Conservation (phyloP, 2,888 invertebrate species). For the Cremastinae sp. region DNA sequence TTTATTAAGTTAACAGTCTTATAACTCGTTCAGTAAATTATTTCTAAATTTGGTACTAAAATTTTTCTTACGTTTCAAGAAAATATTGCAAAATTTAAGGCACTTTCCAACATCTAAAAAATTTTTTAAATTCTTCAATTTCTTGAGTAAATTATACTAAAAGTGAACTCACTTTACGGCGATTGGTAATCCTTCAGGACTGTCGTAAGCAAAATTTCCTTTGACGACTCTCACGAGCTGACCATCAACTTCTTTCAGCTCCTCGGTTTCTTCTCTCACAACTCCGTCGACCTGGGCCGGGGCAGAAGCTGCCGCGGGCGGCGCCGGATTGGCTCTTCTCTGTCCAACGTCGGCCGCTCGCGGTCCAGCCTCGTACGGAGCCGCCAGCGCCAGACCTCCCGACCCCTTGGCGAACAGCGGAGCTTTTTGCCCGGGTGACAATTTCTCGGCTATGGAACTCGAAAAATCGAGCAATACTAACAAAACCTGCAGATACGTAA, state of each 20-base stretch:
- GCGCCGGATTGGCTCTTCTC: slow-evolving; percentile 51
- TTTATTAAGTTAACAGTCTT: no score
- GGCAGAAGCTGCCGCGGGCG: slow-evolving; percentile 34
- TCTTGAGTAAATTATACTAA: no score
- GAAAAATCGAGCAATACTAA: slow-evolving; percentile 47
- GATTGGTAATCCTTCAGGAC: slow-evolving; percentile 78
- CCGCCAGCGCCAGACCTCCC: slow-evolving; percentile 71
- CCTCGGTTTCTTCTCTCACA: slow-evolving; percentile 71
- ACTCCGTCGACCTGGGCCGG: slow-evolving; percentile 66
- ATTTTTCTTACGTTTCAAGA: no score
- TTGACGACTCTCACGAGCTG: slow-evolving; percentile 72
- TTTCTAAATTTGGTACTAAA: no score
- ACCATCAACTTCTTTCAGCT: slow-evolving; percentile 73
- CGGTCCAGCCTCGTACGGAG: slow-evolving; percentile 64
- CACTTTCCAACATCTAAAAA: no score
- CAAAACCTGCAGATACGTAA: slow-evolving; percentile 34
- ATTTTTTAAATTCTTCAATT: no score
- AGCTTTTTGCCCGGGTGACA: slow-evolving; percentile 73
- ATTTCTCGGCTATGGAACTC: slow-evolving; percentile 67
- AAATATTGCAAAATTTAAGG: no score
- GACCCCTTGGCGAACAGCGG: slow-evolving; percentile 74
- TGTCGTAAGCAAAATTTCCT: slow-evolving; percentile 74
- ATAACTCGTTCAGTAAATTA: no score
- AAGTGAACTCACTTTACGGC: slow-evolving; percentile 72
- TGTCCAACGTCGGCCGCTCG: slow-evolving; percentile 62